Base-by-base conservation (phyloP, 1,140 invertebrate genomes). In the Harpegnathos saltator region DNA sequence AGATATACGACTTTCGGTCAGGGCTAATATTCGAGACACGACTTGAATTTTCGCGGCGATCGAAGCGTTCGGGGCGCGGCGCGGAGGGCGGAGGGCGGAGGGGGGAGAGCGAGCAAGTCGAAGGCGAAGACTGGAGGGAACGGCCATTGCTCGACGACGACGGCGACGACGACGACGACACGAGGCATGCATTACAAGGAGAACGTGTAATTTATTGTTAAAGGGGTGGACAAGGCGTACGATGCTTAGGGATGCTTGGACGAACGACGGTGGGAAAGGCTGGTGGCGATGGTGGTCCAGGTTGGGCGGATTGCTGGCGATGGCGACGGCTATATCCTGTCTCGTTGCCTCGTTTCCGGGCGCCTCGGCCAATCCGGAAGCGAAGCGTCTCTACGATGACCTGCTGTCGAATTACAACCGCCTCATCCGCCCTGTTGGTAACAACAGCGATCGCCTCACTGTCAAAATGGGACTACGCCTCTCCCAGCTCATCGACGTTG, bases 401-500 rank as follows among this genome's bases (percentile, higher is more conserved):
- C 96, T 99, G 85, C 96, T 99, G 87, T 98, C 97, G 92, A 98
- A 99, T 94, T 99, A 99, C 96, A 99, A 99, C 95, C 96, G 98
- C 89, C 97, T 99, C 92, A 99, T 99, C 91, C 95, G 99, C 91
- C 99, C 99, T 63, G 98, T 99, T 84, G 97, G 97, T 85, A 99
- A 99, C 95, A 99, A 99, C 95, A 98, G 98, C 74, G 98, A 99
- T 94, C 96, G 97, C 89, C 96, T 99, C 90, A 98, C 98, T 82
- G 98, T 99, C 92, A 98, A 98, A 95, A 97, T 99, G 97, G 98
- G 98, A 86, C 96, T 99, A 73, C 96, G 97, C 92, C 96, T 99
- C 74, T 99, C 98, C 89, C 99, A 99, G 95, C 97, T 99, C 91
- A 99, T 99, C 92, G 99, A 99, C 95, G 98, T 99, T 95, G 99